phyloP scores from a whole-genome alignment of 2,888 invertebrate genomes.

The Deilephila porcellus region DNA sequence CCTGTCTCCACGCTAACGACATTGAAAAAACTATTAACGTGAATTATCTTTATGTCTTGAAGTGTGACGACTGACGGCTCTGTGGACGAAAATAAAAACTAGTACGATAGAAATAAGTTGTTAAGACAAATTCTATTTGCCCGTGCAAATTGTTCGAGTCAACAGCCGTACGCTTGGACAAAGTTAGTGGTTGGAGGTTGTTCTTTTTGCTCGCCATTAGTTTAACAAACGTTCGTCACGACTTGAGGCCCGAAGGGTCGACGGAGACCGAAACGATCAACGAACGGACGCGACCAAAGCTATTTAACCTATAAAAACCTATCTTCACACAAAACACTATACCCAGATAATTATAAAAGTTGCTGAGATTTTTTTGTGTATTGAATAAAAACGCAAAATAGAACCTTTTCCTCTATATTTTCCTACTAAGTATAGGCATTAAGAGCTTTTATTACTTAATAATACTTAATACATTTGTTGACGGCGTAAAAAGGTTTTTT shows the following conservation, averaged over 20 bases:
- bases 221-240: slow-evolving; percentile 79
- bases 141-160: slow-evolving; percentile 75
- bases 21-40: slow-evolving; percentile 48
- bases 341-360: not conserved
- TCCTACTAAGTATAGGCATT: not conserved
- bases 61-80: slow-evolving; percentile 38
- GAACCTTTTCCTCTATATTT: not conserved
- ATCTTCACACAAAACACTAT: not conserved
- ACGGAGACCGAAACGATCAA: slow-evolving; percentile 2
- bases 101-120: slow-evolving; percentile 60
- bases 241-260: slow-evolving; percentile 59
- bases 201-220: slow-evolving; percentile 78
- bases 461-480: slow-evolving; percentile 4
- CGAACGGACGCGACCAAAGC: not conserved
- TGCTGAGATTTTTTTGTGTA: not conserved
- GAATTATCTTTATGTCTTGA: slow-evolving; percentile 42
- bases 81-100: slow-evolving; percentile 66
- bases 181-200: slow-evolving; percentile 67
- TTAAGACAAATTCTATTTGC: slow-evolving; percentile 67
- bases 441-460: not conserved
- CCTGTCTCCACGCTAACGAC: slow-evolving; percentile 34
- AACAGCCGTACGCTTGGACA: slow-evolving; percentile 66
- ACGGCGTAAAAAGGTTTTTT: not conserved
- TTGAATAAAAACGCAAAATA: not conserved
- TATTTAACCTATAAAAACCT: slow-evolving; percentile 9